These are phyloP conservation scores for Fragum whitleyi DNA, from an alignment of 2,888 invertebrate species.

Conservation along the genomic window DNA sequence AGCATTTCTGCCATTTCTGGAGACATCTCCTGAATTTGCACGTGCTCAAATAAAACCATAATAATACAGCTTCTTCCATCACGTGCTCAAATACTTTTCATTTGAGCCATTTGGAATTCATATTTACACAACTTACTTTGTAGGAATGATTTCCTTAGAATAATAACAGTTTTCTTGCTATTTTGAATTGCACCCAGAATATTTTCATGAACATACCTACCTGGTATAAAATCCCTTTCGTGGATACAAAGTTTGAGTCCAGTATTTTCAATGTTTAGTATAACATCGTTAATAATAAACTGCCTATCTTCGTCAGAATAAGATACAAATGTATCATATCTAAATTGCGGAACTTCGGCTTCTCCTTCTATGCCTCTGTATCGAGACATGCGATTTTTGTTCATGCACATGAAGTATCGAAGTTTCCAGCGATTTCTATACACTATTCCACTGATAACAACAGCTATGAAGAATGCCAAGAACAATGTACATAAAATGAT, in stretches of 20 bases:
- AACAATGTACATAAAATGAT: slow-evolving; percentile 24
- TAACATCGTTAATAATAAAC: slow-evolving; percentile 31
- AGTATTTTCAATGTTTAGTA: slow-evolving; percentile 29
- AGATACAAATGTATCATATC: slow-evolving; percentile 63
- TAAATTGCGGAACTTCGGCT: slow-evolving; percentile 19
- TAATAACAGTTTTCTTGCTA: slow-evolving; percentile 66
- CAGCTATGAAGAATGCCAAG: slow-evolving; percentile 28
- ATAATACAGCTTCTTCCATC: background rate
- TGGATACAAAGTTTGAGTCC: slow-evolving; percentile 63
- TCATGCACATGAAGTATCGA: slow-evolving; percentile 51
- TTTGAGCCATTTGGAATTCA: slow-evolving; percentile 67
- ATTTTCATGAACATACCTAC: slow-evolving; percentile 61
- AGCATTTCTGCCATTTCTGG: slow-evolving; percentile 3
- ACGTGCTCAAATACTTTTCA: slow-evolving; percentile 58
- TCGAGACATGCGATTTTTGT: slow-evolving; percentile 36
- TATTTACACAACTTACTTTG: slow-evolving; percentile 68
- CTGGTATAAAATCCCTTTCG: slow-evolving; percentile 61
- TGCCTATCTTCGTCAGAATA: slow-evolving; percentile 48
- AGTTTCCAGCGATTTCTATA: slow-evolving; percentile 60
- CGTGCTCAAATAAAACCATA: background rate
- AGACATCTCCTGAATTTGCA: background rate
- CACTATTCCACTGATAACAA: slow-evolving; percentile 42
- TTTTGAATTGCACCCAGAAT: slow-evolving; percentile 61
- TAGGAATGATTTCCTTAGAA: slow-evolving; percentile 59
- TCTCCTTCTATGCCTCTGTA: slow-evolving; percentile 13